Evolutionary conservation across 2,888 invertebrate species (phyloP), one percentile per base, ranked within the genome.

Genomic region (Lasius platythorax): DNA sequence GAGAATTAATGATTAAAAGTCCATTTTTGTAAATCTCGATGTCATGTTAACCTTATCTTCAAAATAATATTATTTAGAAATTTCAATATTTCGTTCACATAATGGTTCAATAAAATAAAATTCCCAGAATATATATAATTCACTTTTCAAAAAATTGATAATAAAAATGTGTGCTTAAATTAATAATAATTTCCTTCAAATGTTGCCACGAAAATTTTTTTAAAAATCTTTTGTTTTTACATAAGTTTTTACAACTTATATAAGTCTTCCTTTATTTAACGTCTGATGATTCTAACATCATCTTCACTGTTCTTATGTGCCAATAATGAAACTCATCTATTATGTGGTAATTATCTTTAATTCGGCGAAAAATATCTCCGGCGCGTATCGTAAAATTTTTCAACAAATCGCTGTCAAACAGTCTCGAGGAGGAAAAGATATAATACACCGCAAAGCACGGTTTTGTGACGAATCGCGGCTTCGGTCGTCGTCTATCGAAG

Each of bases 401-500:
- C 46, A 18, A 56, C 11, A 18, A 79, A 37, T 18, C 43, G 40
- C 15, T 18, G n/a, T 2, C 46, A n/a, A 76, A 66, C 28, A 40
- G 66, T 66, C 12, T 66, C 50, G 15, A 67, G n/a, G 28, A 40
- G 40, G 28, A 43, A 33, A 53, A 23, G 70, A 18, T 15, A 46
- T 5, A 23, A 79, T 4, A 6, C 56, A 23, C 11, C 50, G 50
- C 18, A n/a, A n/a, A 33, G 18, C 15, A 46, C 61, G 30, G 4
- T 70, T 40, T 70, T 33, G 40, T 30, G 56, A 78, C 30, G 56
- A 68, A 40, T 68, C 40, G 56, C 68, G 6, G 23, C 23, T 75
- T n/a, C 50, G 61, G 11, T 37, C n/a, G 18, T 46, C 75, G 50
- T 40, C n/a, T 66, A 37, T 61, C 46, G 46, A 72, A 72, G 61